Evolutionary conservation across 64 coral and sea anemone genomes (phyloP).

Genomic region (Pachyseris speciosa): DNA sequence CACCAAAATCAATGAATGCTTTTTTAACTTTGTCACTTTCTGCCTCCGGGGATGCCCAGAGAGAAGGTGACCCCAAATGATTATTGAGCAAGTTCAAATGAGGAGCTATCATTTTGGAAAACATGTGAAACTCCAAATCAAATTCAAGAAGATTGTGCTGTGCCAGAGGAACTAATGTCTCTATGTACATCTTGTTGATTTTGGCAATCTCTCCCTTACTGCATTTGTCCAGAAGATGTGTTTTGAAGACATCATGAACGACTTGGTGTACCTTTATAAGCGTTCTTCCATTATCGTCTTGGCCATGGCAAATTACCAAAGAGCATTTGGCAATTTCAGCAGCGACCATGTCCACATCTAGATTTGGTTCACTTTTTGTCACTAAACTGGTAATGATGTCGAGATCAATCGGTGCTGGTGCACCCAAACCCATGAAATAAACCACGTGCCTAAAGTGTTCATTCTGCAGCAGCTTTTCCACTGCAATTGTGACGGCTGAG

Average conservation of each 20-base stretch:
- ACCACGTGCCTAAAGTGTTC: neutral
- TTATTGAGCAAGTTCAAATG: neutral
- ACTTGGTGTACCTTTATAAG: neutral
- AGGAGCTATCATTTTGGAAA: neutral
- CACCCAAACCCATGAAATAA: neutral
- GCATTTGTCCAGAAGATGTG: neutral
- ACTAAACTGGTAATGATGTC: constrained; percentile 5
- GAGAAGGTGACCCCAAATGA: neutral
- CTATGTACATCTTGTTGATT: neutral
- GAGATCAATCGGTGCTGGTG: neutral
- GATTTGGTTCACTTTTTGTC: too few relatives aligned
- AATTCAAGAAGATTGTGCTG: neutral
- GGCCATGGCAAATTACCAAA: neutral
- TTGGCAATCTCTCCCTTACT: neutral
- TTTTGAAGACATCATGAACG: neutral
- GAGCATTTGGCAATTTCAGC: constrained; percentile 13
- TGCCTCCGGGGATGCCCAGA: too few relatives aligned
- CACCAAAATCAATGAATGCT: neutral
- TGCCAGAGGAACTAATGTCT: neutral
- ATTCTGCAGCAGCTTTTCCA: neutral
- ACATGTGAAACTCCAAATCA: constrained; percentile 14
- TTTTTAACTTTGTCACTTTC: neutral
- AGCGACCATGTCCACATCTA: neutral
- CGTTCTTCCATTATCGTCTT: neutral
- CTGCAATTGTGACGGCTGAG: neutral